phyloP scores from a whole-genome alignment of 2,888 invertebrate species.

The Myathropa florea region DNA sequence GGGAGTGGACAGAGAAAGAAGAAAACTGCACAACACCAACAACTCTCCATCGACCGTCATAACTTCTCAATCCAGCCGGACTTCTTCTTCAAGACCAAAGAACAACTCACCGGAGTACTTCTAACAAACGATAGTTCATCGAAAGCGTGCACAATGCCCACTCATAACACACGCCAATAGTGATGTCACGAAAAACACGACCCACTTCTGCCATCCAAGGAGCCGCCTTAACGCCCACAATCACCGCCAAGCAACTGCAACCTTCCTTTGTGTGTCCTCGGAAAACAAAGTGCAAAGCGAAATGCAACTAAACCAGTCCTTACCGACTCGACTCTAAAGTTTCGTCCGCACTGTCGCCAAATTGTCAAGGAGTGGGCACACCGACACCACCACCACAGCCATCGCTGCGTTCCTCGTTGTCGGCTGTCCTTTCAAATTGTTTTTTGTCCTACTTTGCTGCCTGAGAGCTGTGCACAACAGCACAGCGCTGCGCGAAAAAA shows the following conservation, averaged over 20 bases:
- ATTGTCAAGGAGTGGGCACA: slow-evolving; percentile 36
- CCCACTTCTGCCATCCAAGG: not conserved
- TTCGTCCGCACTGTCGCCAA: slow-evolving; percentile 63
- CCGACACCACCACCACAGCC: not conserved
- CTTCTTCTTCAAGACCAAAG: not conserved
- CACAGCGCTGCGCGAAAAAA: not conserved
- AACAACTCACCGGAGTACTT: slow-evolving; percentile 14
- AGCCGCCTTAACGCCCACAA: slow-evolving; percentile 41
- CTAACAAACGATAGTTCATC: slow-evolving; percentile 64
- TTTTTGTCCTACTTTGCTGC: slow-evolving; percentile 2
- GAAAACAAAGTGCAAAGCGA: slow-evolving; percentile 55
- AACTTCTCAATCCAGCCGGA: slow-evolving; percentile 43
- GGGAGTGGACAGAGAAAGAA: not conserved
- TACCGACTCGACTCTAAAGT: slow-evolving; percentile 52
- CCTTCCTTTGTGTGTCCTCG: slow-evolving; percentile 41
- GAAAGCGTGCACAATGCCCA: slow-evolving; percentile 69
- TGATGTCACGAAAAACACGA: slow-evolving; percentile 18
- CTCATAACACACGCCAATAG: slow-evolving; percentile 62
- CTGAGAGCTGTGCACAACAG: not conserved
- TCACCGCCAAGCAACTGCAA: slow-evolving; percentile 30
- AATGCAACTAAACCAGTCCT: slow-evolving; percentile 48
- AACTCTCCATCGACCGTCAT: slow-evolving; percentile 38
- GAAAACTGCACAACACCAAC: not conserved
- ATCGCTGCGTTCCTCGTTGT: not conserved
- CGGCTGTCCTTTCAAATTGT: slow-evolving; percentile 34